phyloP scores from a whole-genome alignment of 2,888 invertebrate genomes.

The Coenonympha glycerion region DNA sequence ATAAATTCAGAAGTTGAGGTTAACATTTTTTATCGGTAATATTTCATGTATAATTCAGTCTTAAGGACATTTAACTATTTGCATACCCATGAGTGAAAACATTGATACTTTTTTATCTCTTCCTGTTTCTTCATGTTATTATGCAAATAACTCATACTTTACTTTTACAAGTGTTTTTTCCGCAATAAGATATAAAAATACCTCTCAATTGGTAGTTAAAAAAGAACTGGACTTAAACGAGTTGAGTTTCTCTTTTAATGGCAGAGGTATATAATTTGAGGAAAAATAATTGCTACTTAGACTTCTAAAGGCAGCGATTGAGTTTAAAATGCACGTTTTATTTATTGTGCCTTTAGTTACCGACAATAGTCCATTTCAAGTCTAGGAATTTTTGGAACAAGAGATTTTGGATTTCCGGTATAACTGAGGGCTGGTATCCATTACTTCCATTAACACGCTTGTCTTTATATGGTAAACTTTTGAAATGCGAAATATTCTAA shows the following conservation, averaged over 20 bases:
- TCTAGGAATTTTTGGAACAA: not conserved
- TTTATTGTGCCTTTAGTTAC: conserved; percentile 3
- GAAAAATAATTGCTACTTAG: conserved; percentile 20
- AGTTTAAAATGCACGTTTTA: not conserved
- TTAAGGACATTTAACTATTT: too few relatives aligned
- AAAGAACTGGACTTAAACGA: not conserved
- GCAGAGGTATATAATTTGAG: conserved; percentile 16
- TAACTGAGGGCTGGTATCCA: too few relatives aligned
- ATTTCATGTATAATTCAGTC: too few relatives aligned
- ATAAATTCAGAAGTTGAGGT: too few relatives aligned
- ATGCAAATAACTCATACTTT: too few relatives aligned
- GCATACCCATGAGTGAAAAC: too few relatives aligned
- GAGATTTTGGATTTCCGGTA: not conserved
- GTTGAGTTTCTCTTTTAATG: conserved; percentile 2
- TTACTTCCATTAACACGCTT: too few relatives aligned
- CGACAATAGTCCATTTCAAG: not conserved
- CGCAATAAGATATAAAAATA: too few relatives aligned
- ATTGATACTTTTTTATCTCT: too few relatives aligned
- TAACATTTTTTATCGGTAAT: too few relatives aligned
- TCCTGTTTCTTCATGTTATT: too few relatives aligned
- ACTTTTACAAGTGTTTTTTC: too few relatives aligned
- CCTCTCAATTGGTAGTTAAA: not conserved
- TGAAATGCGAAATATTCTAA: not conserved
- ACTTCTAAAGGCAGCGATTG: conserved; percentile 5
- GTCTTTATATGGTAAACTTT: not conserved